Conservation (phyloP, 2,113 vertebrate genomes). For the Mormyrus lacerda region DNA sequence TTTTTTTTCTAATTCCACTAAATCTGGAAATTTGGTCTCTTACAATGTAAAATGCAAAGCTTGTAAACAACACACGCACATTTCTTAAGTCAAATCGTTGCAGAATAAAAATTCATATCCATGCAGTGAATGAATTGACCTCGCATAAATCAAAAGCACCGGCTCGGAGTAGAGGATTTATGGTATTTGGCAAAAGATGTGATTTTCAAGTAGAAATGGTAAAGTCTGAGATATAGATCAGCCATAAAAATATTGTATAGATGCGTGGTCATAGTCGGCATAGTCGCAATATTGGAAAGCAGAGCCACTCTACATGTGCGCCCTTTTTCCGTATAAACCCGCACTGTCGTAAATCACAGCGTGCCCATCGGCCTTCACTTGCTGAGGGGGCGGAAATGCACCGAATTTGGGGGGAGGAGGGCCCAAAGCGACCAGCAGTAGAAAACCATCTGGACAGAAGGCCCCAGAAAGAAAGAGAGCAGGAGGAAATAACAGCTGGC, state of each 20-base stretch:
- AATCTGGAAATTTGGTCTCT: neutral
- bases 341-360: neutral
- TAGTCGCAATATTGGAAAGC: neutral
- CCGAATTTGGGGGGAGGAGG: slow-evolving; percentile 1
- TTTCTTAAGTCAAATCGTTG: neutral
- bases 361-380: neutral
- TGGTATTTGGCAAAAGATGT: neutral
- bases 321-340: neutral
- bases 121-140: neutral
- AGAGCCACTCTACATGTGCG: neutral
- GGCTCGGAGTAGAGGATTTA: neutral
- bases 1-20: neutral
- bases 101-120: neutral
- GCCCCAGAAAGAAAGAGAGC: slow-evolving; percentile 29
- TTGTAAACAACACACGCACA: neutral
- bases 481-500: slow-evolving; percentile 63
- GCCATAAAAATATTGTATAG: neutral
- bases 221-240: neutral
- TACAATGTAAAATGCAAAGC: neutral
- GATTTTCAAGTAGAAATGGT: neutral
- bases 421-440: slow-evolving; percentile 21
- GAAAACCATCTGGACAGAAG: slow-evolving; percentile 36
- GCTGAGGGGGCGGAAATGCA: neutral
- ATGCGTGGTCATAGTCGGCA: neutral
- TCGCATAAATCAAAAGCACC: neutral